Base-by-base conservation (phyloP, 1,140 invertebrate genomes). In the Ditylenchus dipsaci region DNA sequence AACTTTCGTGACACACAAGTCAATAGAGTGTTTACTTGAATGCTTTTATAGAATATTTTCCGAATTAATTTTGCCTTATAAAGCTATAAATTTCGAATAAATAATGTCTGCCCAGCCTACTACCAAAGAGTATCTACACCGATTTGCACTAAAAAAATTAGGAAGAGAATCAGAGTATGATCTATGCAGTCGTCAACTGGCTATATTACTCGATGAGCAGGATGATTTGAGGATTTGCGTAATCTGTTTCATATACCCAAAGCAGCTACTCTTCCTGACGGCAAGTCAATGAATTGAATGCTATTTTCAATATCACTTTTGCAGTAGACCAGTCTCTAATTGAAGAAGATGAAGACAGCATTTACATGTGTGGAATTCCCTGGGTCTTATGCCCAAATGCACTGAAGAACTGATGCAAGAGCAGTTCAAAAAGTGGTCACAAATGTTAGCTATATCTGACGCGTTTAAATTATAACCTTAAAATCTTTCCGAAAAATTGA, bases 281-380 rank as follows among this genome's bases (percentile, higher is more conserved):
- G 49, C 23, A 26, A 7, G 49, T 53, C 3, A 38, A 38, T 11
- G 11, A 11, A 5, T 38, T 38, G 3, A 38, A 5, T 38, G 33
- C 33, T 38, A 38, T 38, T 38, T 11, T 38, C 33, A 5, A 38
- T 5, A 38, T 38, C 33, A 5, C 33, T 38, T 38, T 38, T 38
- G 33, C 33, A 53, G 49, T 53, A 21, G 49, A 53, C 15, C n/a
- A 3, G 15, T 5, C 3, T 53, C n/a, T 53, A 5, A 53, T 53
- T 21, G 49, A 53, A 21, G 49, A 53, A 7, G 29, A 61, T 43
- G 59, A 61, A 19, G 59, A 61, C 27, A 26, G 59, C 59, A 43
- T 61, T 13, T 61, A 61, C 38, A 33, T 61, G 59, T 61, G 59
- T 27, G 59, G 59, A 21, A 61, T 30, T 61, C 59, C 8, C 29